phyloP scores from a whole-genome alignment of 2,113 vertebrate species.

The Ceyx cyanopectus region DNA sequence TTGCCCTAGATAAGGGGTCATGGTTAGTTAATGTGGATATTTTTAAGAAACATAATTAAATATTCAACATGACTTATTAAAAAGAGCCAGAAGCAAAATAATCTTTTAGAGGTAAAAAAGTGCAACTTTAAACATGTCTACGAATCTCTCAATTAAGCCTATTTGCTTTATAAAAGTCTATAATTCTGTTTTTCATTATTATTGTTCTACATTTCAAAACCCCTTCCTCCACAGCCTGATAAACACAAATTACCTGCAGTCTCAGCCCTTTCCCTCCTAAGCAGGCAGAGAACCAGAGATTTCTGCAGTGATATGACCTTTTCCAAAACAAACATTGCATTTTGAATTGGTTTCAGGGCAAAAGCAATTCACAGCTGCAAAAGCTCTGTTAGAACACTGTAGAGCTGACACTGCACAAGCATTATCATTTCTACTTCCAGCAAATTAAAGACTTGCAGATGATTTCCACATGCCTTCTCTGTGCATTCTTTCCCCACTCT shows the following conservation, averaged over 20 bases:
- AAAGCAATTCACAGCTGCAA: slow-evolving; percentile 8
- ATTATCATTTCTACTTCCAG: neutral
- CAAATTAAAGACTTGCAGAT: neutral
- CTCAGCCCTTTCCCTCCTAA: neutral
- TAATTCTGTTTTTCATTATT: neutral
- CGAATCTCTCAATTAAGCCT: neutral
- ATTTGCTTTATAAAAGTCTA: neutral
- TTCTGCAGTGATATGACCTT: neutral
- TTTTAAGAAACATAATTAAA: slow-evolving; percentile 26
- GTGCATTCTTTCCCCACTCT: neutral
- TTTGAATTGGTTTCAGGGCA: neutral
- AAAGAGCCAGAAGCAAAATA: slow-evolving; percentile 11
- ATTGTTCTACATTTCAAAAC: neutral
- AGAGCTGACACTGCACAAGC: neutral
- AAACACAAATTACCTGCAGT: neutral
- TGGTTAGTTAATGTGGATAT: neutral
- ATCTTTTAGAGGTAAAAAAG: neutral
- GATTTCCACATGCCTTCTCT: neutral
- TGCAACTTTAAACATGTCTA: neutral
- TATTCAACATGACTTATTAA: slow-evolving; percentile 17
- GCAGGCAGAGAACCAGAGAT: neutral
- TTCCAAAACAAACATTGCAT: neutral
- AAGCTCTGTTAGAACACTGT: neutral
- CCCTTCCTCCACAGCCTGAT: neutral
- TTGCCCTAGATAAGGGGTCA: slow-evolving; percentile 26